Conservation (phyloP, 2,113 vertebrate species). For the Acanthochromis polyacanthus region DNA sequence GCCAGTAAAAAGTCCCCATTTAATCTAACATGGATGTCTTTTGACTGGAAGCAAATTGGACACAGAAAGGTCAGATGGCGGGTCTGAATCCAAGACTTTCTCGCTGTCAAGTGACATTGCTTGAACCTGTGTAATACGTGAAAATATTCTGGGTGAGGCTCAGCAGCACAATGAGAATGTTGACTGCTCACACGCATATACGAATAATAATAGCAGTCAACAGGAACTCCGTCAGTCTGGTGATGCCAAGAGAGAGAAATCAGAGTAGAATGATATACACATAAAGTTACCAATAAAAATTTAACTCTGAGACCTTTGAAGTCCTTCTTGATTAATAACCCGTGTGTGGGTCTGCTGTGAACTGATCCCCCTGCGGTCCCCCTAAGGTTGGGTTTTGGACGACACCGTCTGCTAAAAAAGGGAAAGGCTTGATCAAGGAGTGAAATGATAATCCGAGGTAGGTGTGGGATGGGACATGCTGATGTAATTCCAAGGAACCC, state of each 20-base stretch:
- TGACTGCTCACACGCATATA: neutral
- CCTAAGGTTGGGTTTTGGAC: slow-evolving; percentile 36
- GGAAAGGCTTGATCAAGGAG: slow-evolving; percentile 77
- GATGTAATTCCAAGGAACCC: slow-evolving; percentile 77
- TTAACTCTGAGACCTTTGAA: slow-evolving; percentile 53
- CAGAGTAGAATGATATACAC: slow-evolving; percentile 22
- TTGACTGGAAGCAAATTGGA: too few relatives aligned
- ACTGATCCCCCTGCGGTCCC: slow-evolving; percentile 55
- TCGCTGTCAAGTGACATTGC: too few relatives aligned
- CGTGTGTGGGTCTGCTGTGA: slow-evolving; percentile 52
- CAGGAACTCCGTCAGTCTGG: neutral
- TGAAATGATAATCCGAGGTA: slow-evolving; percentile 75
- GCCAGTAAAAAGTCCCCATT: too few relatives aligned
- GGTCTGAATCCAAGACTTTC: too few relatives aligned
- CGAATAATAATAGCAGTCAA: slow-evolving; percentile 5
- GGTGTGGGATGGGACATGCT: slow-evolving; percentile 42
- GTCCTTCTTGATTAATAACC: slow-evolving; percentile 68
- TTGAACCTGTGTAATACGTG: neutral
- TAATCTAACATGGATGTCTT: too few relatives aligned
- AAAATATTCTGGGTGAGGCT: neutral
- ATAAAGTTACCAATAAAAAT: slow-evolving; percentile 47
- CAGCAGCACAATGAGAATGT: neutral
- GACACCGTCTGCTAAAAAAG: slow-evolving; percentile 77
- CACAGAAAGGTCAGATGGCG: too few relatives aligned
- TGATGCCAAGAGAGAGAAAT: slow-evolving; percentile 16